Conservation (phyloP, 2,888 invertebrate species). For the Baronia brevicornis region DNA sequence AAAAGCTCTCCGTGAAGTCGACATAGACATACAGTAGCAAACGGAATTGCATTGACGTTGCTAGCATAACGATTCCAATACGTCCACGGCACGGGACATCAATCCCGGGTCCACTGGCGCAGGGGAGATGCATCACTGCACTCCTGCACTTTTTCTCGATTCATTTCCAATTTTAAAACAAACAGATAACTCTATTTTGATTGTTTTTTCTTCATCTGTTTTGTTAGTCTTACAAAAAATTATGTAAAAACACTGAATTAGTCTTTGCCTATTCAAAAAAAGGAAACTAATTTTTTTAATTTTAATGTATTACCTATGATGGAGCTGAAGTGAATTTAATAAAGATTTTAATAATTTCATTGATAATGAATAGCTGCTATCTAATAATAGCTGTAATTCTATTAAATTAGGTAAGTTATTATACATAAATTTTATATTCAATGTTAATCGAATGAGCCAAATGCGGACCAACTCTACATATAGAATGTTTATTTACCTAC, state of each 20-base stretch:
- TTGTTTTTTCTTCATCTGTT: slow-evolving; percentile 9
- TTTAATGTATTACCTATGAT: not conserved
- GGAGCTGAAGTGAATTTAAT: no score
- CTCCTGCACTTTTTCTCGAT: slow-evolving; percentile 25
- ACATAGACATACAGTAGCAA: slow-evolving; percentile 52
- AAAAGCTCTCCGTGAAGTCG: slow-evolving; percentile 47
- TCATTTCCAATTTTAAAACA: not conserved
- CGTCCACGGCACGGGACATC: slow-evolving; percentile 57
- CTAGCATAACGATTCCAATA: slow-evolving; percentile 69
- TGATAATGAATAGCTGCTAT: no score
- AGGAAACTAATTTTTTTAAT: not conserved
- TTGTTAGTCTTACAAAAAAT: no score
- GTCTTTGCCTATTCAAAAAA: no score
- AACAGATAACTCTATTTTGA: slow-evolving; percentile 13
- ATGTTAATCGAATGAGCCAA: no score
- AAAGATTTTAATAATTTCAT: no score
- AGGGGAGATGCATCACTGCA: slow-evolving; percentile 59
- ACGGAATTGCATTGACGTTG: slow-evolving; percentile 63
- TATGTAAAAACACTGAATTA: no score
- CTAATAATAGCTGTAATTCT: no score
- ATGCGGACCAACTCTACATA: no score
- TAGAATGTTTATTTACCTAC: no score
- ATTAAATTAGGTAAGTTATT: no score
- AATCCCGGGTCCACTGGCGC: slow-evolving; percentile 60
- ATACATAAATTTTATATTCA: no score